phyloP scores from a whole-genome alignment of 2,888 invertebrate species.

The Hirtodrosophila histrioides region DNA sequence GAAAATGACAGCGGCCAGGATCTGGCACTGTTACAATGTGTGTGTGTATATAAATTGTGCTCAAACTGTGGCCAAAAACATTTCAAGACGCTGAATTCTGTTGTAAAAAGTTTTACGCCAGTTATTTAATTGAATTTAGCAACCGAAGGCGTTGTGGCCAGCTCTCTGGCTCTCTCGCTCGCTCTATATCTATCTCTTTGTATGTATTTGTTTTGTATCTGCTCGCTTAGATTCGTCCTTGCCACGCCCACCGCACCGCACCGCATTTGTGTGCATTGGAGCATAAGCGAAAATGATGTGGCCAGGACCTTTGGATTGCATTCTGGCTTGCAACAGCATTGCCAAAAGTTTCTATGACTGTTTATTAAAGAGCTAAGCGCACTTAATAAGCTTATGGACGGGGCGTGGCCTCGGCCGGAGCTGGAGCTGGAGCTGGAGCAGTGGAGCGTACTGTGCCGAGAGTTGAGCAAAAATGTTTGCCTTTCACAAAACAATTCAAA shows the following conservation, averaged over 20 bases:
- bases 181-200: slow-evolving; percentile 4
- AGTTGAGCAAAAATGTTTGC: slow-evolving; percentile 50
- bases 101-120: slow-evolving; percentile 66
- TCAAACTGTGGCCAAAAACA: slow-evolving; percentile 72
- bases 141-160: slow-evolving; percentile 68
- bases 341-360: slow-evolving; percentile 71
- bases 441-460: slow-evolving; percentile 4
- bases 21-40: neutral
- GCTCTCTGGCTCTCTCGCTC: neutral
- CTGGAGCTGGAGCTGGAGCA: slow-evolving; percentile 17
- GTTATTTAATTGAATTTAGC: slow-evolving; percentile 78
- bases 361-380: slow-evolving; percentile 77
- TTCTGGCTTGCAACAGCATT: slow-evolving; percentile 49
- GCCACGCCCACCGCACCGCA: slow-evolving; percentile 20
- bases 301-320: slow-evolving; percentile 44
- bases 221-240: slow-evolving; percentile 64
- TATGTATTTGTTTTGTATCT: slow-evolving; percentile 45
- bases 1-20: slow-evolving; percentile 34
- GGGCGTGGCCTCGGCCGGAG: slow-evolving; percentile 42
- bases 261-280: slow-evolving; percentile 10
- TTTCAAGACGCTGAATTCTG: slow-evolving; percentile 71
- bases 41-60: slow-evolving; percentile 70
- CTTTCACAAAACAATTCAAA: slow-evolving; percentile 77
- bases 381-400: slow-evolving; percentile 76
- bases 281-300: slow-evolving; percentile 57